A percentile compares a stretch with the other conserved stretches of the same genome.
Conservation (phyloP, 1,140 invertebrate species). For the Bombus balteatus region DNA sequence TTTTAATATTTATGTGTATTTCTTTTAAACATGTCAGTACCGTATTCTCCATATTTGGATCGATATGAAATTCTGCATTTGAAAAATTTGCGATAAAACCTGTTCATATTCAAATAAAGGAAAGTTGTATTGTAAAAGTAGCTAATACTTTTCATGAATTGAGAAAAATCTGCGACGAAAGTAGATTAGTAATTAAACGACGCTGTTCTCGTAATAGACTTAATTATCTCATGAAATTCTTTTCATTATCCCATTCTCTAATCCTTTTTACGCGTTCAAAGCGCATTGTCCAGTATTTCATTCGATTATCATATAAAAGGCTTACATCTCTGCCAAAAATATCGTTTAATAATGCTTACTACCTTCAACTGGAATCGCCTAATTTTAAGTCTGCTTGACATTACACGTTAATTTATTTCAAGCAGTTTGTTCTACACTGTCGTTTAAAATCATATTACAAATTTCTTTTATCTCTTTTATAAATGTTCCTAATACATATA, state of each 20-base stretch:
- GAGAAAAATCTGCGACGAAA: not conserved
- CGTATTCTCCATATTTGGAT: not conserved
- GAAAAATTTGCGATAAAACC: not conserved
- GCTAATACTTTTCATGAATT: not conserved
- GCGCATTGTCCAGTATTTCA: not conserved
- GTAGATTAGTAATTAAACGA: not conserved
- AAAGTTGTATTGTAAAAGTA: not conserved
- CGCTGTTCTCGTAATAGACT: not conserved
- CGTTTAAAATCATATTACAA: too few species aligned
- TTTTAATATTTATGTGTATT: not conserved
- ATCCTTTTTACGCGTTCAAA: not conserved
- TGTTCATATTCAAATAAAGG: not conserved
- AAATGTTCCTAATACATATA: too few species aligned
- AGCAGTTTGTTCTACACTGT: too few species aligned
- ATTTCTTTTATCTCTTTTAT: too few species aligned
- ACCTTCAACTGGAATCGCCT: not conserved
- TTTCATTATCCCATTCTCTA: not conserved
- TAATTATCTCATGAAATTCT: constrained; percentile 6
- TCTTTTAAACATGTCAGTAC: not conserved
- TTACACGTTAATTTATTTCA: not conserved
- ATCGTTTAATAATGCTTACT: not conserved
- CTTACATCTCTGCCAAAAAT: not conserved
- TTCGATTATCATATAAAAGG: not conserved
- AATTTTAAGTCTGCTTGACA: not conserved
- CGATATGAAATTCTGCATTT: not conserved